These are phyloP conservation scores for Nannospalax galili DNA, from an alignment of 2,113 vertebrate species.

Conservation along the genomic window DNA sequence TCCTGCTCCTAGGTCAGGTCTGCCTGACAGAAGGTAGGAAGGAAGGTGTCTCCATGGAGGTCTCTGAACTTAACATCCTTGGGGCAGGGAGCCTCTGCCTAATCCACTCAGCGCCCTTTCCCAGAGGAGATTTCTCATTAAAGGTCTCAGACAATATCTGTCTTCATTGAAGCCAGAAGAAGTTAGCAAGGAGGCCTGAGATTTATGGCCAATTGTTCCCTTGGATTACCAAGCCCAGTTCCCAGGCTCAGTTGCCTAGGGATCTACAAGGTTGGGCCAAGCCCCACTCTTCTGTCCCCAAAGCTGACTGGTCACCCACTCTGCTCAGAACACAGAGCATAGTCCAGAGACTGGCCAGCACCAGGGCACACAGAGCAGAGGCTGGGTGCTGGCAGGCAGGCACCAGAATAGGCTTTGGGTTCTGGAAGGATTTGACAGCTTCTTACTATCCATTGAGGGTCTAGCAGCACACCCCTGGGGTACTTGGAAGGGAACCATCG, in stretches of 20 bases:
- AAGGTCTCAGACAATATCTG: neutral
- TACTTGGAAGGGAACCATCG: neutral
- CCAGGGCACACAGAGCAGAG: no score
- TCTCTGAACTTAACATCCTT: neutral
- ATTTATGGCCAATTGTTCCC: neutral
- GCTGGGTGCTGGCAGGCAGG: neutral
- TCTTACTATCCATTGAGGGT: neutral
- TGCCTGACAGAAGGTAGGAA: neutral
- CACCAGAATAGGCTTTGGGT: neutral
- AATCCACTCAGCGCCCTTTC: neutral
- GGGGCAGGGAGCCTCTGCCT: accelerated
- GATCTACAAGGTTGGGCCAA: accelerated
- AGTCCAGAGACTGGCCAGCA: no score
- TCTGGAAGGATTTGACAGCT: neutral
- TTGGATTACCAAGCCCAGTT: neutral
- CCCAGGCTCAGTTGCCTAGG: neutral
- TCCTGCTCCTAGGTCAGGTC: neutral
- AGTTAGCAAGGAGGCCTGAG: neutral
- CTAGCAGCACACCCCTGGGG: neutral
- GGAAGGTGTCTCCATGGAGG: neutral
- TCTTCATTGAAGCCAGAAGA: neutral
- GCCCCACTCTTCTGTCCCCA: neutral
- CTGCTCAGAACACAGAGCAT: neutral
- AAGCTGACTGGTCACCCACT: neutral
- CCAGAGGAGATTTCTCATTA: neutral